These are phyloP conservation scores for Enteromius anoplus DNA, from an alignment of 2,797 vertebrate genomes.

Conservation along the genomic window DNA sequence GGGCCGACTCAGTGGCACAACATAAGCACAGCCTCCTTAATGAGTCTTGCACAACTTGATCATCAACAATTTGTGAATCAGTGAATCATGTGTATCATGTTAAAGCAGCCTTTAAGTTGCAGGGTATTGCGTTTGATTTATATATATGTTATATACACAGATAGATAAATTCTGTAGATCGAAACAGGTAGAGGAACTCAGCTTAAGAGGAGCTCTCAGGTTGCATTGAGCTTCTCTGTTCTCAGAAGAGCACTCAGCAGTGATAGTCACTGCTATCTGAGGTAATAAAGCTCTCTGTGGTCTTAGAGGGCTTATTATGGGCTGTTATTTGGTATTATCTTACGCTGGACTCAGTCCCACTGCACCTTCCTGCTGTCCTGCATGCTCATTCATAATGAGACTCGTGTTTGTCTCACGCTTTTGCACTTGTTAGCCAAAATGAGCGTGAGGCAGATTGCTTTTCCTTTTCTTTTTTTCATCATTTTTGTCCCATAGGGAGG, in stretches of 20 bases:
- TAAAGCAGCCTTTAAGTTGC: neutral
- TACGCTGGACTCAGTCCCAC: constrained; percentile 12
- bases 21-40: neutral
- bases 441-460: constrained; percentile 1
- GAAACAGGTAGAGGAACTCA: neutral
- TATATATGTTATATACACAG: too few species aligned
- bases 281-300: constrained; percentile 4
- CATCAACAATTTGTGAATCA: constrained; percentile 22
- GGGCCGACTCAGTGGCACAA: neutral
- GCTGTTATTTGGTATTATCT: constrained; percentile 30
- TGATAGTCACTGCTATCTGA: constrained; percentile 33
- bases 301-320: constrained; percentile 34
- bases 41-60: constrained; percentile 20
- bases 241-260: constrained; percentile 17
- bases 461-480: neutral
- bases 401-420: constrained; percentile 32
- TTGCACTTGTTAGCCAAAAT: constrained; percentile 40
- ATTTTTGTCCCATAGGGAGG: neutral
- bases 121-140: neutral
- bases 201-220: constrained; percentile 7
- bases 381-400: constrained; percentile 4
- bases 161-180: neutral
- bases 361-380: constrained; percentile 14
- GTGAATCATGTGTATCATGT: neutral
- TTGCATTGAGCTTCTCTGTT: constrained; percentile 15